Percentiles rank a stretch among this genome's conserved stretches.
Evolutionary conservation across 2,888 invertebrate genomes (phyloP).

Genomic region (Pseudococcus viburni): DNA sequence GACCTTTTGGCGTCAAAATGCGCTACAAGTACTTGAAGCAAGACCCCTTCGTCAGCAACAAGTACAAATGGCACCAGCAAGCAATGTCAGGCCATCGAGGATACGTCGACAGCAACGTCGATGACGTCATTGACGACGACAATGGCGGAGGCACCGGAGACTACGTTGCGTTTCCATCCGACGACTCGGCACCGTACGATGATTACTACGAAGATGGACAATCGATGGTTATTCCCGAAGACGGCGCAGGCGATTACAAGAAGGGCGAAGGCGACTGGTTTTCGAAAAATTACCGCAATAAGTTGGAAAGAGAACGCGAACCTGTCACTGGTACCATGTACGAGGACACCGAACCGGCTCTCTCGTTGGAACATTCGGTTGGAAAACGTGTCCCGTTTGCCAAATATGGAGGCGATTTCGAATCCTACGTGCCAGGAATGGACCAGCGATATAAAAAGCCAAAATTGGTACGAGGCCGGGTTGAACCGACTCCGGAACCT

Average conservation of each 20-base stretch:
- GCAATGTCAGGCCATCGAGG: too few relatives aligned
- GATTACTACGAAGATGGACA: slow-evolving; percentile 5
- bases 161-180: background rate
- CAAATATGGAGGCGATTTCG: background rate
- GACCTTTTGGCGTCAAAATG: background rate
- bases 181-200: background rate
- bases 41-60: too few relatives aligned
- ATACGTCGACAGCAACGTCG: background rate
- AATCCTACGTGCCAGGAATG: background rate
- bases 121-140: background rate
- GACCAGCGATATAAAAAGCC: background rate
- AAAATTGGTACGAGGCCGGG: background rate
- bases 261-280: background rate
- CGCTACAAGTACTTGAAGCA: background rate
- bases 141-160: background rate
- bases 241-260: background rate
- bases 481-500: background rate
- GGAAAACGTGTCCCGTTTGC: background rate
- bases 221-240: background rate
- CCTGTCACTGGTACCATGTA: background rate
- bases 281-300: background rate
- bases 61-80: too few relatives aligned
- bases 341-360: background rate
- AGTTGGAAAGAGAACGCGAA: background rate
- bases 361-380: background rate